Evolutionary conservation across 30 jellyfish, hydroid and myxozoan species (phyloP).

Genomic region (Hydractinia symbiolongicarpus): DNA sequence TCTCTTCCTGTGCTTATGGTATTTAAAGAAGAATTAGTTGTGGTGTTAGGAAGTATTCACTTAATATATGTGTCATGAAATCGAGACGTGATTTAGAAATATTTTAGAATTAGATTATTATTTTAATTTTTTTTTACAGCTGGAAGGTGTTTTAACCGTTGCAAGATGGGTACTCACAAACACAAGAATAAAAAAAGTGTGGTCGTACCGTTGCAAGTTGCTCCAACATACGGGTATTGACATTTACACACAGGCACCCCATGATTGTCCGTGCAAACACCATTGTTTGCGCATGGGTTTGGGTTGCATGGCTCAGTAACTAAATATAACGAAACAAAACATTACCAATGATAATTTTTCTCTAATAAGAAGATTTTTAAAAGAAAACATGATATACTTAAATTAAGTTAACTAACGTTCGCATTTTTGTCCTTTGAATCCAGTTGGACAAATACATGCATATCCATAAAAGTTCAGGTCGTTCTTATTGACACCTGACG

Average conservation of each 20-base stretch:
- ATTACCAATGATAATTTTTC: background rate
- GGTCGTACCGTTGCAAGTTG: constrained; percentile 75
- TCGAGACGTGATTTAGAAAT: no score
- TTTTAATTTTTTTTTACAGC: no score
- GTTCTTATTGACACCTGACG: constrained; percentile 51
- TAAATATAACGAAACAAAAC: constrained; percentile 9
- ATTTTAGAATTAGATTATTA: no score
- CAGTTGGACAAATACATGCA: constrained; percentile 70
- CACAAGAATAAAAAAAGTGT: background rate
- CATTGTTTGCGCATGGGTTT: constrained; percentile 76
- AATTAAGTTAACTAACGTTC: constrained; percentile 40
- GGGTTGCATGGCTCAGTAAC: constrained; percentile 86
- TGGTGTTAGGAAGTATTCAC: no score
- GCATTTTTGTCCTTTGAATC: constrained; percentile 81
- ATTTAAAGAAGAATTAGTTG: no score
- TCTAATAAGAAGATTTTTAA: background rate
- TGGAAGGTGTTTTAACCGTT: background rate
- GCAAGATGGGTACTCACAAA: constrained; percentile 26
- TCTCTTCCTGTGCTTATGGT: no score
- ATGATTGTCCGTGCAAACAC: constrained; percentile 57
- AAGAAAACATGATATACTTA: background rate
- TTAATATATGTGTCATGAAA: no score
- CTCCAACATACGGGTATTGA: constrained; percentile 60
- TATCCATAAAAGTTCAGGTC: constrained; percentile 68
- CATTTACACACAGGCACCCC: constrained; percentile 85